Evolutionary conservation across 2,888 invertebrate species (phyloP).

Genomic region (Parasteatoda lunata): DNA sequence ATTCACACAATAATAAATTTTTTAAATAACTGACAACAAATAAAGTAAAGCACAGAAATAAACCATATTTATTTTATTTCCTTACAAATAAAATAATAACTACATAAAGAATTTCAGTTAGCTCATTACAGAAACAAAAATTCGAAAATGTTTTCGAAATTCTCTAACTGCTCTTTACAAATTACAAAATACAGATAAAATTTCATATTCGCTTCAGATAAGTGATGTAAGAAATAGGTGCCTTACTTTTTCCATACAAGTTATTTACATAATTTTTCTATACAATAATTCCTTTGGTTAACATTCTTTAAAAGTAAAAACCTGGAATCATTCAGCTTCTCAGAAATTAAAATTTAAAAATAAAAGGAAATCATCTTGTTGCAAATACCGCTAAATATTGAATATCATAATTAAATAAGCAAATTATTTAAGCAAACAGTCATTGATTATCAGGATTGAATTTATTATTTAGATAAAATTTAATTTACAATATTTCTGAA

Average conservation of each 20-base stretch:
- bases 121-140: slow-evolving; percentile 44
- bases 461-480: no score
- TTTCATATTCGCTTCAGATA: neutral
- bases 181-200: slow-evolving; percentile 1
- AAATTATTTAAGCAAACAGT: no score
- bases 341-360: no score
- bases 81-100: slow-evolving; percentile 60
- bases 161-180: slow-evolving; percentile 15
- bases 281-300: no score
- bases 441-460: no score
- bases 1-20: neutral
- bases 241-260: neutral
- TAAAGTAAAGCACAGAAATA: slow-evolving; percentile 6
- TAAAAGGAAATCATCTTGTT: no score
- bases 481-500: no score
- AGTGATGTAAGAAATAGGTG: neutral
- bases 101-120: slow-evolving; percentile 44
- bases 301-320: no score
- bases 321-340: no score
- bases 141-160: slow-evolving; percentile 42
- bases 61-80: slow-evolving; percentile 53
- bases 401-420: no score
- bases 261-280: no score
- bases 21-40: neutral
- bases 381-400: no score